Conservation (phyloP, 2,113 vertebrate genomes). For the Solenodon paradoxus region DNA sequence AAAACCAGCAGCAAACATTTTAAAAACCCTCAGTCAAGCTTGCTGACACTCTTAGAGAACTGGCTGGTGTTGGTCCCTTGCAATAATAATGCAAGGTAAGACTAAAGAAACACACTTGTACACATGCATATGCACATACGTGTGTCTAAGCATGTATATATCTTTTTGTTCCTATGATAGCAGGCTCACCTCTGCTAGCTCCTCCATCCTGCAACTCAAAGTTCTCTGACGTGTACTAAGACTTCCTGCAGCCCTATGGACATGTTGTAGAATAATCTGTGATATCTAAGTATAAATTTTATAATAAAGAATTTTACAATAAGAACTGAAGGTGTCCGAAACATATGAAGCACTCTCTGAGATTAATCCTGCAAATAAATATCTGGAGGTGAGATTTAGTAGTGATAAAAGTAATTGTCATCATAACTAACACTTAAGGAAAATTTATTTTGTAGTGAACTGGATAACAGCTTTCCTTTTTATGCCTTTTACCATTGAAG, state of each 20-base stretch:
- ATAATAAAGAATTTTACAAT: neutral
- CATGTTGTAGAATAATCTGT: neutral
- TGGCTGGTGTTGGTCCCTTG: conserved; percentile 42
- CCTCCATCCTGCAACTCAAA: neutral
- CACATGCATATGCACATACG: fast-evolving
- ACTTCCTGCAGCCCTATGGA: neutral
- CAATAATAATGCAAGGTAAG: conserved; percentile 4
- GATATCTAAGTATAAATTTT: neutral
- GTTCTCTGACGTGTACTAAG: neutral
- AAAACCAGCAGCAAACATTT: conserved; percentile 60
- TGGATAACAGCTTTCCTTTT: neutral
- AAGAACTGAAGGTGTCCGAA: neutral
- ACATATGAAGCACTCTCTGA: neutral
- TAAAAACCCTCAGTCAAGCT: neutral
- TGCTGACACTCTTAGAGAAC: conserved; percentile 61
- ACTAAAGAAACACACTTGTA: neutral
- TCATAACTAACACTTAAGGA: neutral
- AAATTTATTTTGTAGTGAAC: neutral
- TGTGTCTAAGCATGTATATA: neutral
- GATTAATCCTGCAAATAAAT: neutral
- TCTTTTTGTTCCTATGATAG: neutral
- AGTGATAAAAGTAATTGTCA: neutral
- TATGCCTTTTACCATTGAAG: neutral
- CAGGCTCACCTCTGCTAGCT: neutral
- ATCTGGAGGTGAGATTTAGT: neutral